Base-by-base conservation (phyloP, 1,140 invertebrate species). In the Rhopalosiphum padi region DNA sequence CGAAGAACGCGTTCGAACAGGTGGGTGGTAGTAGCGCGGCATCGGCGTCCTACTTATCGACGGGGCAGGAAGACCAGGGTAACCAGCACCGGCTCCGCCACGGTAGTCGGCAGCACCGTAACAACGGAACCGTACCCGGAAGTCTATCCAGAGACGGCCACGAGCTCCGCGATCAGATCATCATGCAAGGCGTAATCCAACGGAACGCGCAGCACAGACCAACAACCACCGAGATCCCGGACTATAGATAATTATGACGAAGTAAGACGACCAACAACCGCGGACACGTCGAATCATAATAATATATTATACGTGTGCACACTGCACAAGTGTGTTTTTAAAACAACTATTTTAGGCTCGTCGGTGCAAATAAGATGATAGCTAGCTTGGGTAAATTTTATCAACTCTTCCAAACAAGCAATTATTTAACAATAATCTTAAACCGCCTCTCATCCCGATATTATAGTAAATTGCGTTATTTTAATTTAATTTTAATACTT, bases 1-100 rank as follows among this genome's bases (percentile, higher is more conserved):
- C 94, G 4, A 94, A 94, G 37, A 83, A 85, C 60, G 25, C 90
- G 9, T 35, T 94, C 3, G 93, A 94, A 43, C 93, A 93, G 23
- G 22, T 23, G 91, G 89, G 82, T 51, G 23, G 53, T 1, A 35
- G 35, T 30, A 22, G 1, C 48, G 1, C 25, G 6, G 46, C 0
- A 3, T 30, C 46, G 77, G 18, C 68, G 68, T 2, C 11, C 4
- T n/a, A 68, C 30, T 68, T 77, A n/a, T 7, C 46, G 22, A 2
- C 18, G 35, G 25, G 37, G 1, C 87, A 48, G n/a, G 87, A 53
- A n/a, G 82, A 93, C 23, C 37, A 86, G 18, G 2, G 1, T 3
- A 11, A 9, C 35, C 82, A 85, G 35, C 91, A 85, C 48, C 46
- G 48, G 46, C 86, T 86, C 35, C 18, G 91, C 82, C 91, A 93